Conservation (phyloP, 2,888 invertebrate species). For the Lottia gigantea region DNA sequence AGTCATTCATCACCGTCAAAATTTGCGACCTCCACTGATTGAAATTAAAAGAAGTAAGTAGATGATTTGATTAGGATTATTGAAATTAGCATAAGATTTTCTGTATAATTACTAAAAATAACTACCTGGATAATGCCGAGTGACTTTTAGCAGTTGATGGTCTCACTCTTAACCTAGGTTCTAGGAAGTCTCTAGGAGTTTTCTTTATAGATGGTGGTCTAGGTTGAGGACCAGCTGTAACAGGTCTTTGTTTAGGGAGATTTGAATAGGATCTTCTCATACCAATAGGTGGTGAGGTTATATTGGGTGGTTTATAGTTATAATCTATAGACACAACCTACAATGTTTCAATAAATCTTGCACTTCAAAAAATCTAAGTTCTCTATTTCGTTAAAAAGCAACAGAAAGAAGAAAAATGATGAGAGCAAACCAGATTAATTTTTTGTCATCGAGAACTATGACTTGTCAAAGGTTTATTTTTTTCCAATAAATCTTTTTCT, state of each 20-base stretch:
- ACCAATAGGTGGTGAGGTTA: constrained; percentile 53
- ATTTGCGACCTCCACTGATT: no score
- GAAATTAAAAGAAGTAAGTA: no score
- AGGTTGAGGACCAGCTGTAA: not conserved
- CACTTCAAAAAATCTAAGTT: no score
- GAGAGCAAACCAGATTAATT: no score
- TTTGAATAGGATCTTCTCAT: constrained; percentile 45
- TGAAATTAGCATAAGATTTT: no score
- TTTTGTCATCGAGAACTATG: no score
- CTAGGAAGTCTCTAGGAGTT: constrained; percentile 29
- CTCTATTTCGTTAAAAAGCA: no score
- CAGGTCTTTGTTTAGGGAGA: constrained; percentile 32
- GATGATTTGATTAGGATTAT: no score
- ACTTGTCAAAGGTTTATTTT: no score
- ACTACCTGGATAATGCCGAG: constrained; percentile 17
- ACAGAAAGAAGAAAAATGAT: no score
- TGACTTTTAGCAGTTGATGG: constrained; percentile 14
- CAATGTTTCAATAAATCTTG: not conserved
- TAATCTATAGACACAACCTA: not conserved
- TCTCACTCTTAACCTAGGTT: constrained; percentile 24
- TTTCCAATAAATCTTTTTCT: no score
- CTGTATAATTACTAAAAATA: not conserved
- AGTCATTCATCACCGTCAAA: no score
- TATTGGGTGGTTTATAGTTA: not conserved
- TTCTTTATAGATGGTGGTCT: constrained; percentile 15